Evolutionary conservation across 1,140 invertebrate species (phyloP), one percentile per base, ranked within the genome.

Genomic region (Stratiolaelaps scimitus): DNA sequence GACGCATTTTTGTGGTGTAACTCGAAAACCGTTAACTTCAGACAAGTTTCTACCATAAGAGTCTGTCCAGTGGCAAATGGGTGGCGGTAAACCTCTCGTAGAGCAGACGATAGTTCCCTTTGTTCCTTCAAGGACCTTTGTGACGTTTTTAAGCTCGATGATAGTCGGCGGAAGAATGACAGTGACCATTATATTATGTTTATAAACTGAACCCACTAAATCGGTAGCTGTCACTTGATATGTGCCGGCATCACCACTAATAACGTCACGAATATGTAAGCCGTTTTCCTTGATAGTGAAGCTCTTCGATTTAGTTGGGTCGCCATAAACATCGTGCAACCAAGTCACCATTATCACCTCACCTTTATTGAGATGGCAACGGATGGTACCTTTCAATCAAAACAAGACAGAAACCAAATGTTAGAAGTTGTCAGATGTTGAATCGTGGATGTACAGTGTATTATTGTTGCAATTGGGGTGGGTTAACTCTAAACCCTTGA

Each of bases 61-160:
- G 15, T 48, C 47, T 4, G 47, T 48, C 47, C 47, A 48, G 47
- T 48, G 28, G 47, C 47, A 48, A 7, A 48, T 23, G 19, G 47
- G 47, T 4, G 47, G 47, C 4, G 47, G 47, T 4, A 15, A 23
- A 4, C 47, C 47, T 28, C 19, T 23, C 20, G 47, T 28, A 19
- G 47, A 28, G 28, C 47, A 48, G 19, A 48, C 5, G 28, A 48
- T 28, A 15, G 47, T 48, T 4, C 47, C n/a, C n/a, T 19, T 4
- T 23, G 47, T 15, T 48, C 47, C 7, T 48, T 48, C 15, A 23
- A 19, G 47, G 20, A 23, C 28, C 20, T 48, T 28, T 19, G 47
- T 7, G 20, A 19, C 47, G 47, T 7, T 15, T 48, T 28, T 19
- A 48, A 28, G 47, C 47, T n/a, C 47, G 47, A 48, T 19, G 47